Conservation (phyloP, 2,888 invertebrate genomes). For the Aphidoletes aphidimyza region DNA sequence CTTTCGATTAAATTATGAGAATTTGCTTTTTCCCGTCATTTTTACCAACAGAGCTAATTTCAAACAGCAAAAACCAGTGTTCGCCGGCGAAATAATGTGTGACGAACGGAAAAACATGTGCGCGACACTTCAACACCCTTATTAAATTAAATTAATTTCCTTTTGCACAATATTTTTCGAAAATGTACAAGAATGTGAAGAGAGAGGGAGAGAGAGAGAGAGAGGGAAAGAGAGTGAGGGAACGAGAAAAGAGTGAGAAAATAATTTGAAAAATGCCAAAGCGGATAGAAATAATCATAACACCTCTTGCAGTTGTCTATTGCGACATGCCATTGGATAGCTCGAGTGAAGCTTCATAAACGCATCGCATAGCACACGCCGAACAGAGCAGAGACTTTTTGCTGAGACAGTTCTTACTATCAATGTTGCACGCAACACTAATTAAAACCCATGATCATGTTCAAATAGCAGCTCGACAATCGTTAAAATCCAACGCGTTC, state of each 20-base stretch:
- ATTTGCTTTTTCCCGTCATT: not conserved
- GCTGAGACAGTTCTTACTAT: not conserved
- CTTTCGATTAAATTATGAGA: not conserved
- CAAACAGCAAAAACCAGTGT: not conserved
- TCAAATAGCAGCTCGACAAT: conserved; percentile 46
- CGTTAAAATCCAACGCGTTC: conserved; percentile 15
- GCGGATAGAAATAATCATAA: conserved; percentile 46
- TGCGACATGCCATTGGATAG: not conserved
- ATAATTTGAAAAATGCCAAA: conserved; percentile 32
- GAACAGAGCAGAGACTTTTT: not conserved
- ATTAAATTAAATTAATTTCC: conserved; percentile 27
- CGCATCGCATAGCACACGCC: not conserved
- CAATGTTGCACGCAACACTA: conserved; percentile 19
- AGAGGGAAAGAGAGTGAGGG: too few relatives aligned
- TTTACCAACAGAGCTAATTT: too few relatives aligned
- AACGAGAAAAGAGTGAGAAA: not conserved
- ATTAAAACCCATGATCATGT: conserved; percentile 45
- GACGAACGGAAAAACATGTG: conserved; percentile 49
- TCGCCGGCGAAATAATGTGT: not conserved
- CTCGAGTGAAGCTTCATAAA: too few relatives aligned
- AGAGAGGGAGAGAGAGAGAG: not conserved
- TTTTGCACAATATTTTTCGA: not conserved
- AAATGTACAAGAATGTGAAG: not conserved
- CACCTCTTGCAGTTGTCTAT: not conserved
- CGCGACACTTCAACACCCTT: conserved; percentile 44